phyloP scores from a whole-genome alignment of 2,888 invertebrate genomes.

The Phania funesta region DNA sequence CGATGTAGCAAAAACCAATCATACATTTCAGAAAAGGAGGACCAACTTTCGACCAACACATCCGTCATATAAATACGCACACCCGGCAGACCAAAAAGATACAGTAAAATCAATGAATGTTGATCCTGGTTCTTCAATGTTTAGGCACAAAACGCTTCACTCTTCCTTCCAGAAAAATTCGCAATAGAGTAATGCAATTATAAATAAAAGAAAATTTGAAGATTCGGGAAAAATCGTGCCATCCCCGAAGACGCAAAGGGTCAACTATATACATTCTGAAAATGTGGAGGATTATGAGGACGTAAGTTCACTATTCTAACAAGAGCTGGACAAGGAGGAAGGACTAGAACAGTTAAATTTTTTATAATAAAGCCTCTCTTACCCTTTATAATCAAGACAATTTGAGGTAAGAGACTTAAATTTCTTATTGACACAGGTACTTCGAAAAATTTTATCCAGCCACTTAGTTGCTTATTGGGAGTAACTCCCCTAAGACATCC shows the following conservation, averaged over 20 bases:
- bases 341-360: slow-evolving; percentile 10
- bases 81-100: neutral
- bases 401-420: slow-evolving; percentile 12
- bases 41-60: slow-evolving; percentile 17
- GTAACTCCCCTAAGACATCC: neutral
- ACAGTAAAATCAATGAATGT: slow-evolving; percentile 15
- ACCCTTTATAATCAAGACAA: slow-evolving; percentile 2
- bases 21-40: neutral
- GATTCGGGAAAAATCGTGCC: slow-evolving; percentile 14
- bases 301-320: neutral
- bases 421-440: slow-evolving; percentile 30
- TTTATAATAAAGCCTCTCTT: slow-evolving; percentile 12
- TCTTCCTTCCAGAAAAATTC: neutral
- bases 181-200: neutral
- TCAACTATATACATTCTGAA: slow-evolving; percentile 29
- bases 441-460: slow-evolving; percentile 28
- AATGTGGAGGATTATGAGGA: neutral
- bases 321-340: neutral
- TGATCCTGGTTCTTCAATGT: slow-evolving; percentile 28
- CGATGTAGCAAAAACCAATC: neutral
- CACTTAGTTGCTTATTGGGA: neutral
- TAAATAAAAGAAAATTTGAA: slow-evolving; percentile 7
- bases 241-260: slow-evolving; percentile 22
- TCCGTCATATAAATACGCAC: neutral
- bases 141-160: neutral